These are phyloP conservation scores for Drosophila atripex DNA, from an alignment of 2,888 invertebrate species.

Conservation along the genomic window DNA sequence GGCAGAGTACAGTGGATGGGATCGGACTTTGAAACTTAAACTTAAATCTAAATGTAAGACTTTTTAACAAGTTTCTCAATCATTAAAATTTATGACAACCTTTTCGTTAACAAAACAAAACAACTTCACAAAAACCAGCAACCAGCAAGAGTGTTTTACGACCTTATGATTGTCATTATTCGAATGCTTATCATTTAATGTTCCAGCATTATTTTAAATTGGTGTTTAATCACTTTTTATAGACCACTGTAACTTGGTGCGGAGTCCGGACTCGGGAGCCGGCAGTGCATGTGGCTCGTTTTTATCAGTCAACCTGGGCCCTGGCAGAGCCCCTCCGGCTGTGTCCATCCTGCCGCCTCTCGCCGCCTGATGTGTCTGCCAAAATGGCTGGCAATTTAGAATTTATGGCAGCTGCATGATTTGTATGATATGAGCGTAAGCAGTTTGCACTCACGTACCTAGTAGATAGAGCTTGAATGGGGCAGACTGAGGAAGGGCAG, in stretches of 20 bases:
- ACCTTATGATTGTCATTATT: slow-evolving; percentile 17
- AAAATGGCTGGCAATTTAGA: slow-evolving; percentile 80
- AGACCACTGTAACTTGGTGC: slow-evolving; percentile 31
- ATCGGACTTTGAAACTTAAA: too few species aligned
- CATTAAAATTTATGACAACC: neutral
- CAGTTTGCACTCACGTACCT: slow-evolving; percentile 78
- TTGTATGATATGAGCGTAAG: slow-evolving; percentile 79
- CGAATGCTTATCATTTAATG: slow-evolving; percentile 18
- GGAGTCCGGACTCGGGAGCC: slow-evolving; percentile 24
- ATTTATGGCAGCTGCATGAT: slow-evolving; percentile 81
- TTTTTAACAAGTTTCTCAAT: too few species aligned
- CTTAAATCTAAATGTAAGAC: too few species aligned
- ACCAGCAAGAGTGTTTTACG: slow-evolving; percentile 6
- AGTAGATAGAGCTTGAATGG: neutral
- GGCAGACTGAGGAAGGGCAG: slow-evolving; percentile 28
- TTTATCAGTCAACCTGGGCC: slow-evolving; percentile 73
- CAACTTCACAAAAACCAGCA: neutral
- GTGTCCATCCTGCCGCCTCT: slow-evolving; percentile 43
- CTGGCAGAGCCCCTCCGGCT: slow-evolving; percentile 47
- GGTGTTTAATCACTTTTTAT: slow-evolving; percentile 26
- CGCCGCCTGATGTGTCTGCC: slow-evolving; percentile 49
- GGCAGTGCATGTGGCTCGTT: slow-evolving; percentile 50
- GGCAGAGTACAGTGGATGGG: slow-evolving; percentile 19
- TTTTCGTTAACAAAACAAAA: neutral
- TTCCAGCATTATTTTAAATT: slow-evolving; percentile 28